Percentiles rank a stretch among this genome's conserved stretches.
phyloP scores from a whole-genome alignment of 2,888 invertebrate genomes.

The Drosophila heteroneura region DNA sequence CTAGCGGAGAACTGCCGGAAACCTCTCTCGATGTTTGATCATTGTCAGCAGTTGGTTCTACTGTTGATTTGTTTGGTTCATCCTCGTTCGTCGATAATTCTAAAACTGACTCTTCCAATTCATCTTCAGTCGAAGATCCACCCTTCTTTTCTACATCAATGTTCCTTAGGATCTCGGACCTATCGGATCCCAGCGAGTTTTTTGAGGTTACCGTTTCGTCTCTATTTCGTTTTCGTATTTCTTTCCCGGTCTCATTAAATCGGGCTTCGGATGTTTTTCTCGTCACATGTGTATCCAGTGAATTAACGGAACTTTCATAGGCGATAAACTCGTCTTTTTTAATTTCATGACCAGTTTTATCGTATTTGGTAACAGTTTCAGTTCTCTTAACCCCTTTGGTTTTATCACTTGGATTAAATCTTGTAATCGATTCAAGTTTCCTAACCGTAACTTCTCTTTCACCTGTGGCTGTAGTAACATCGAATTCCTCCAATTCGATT shows the following conservation, averaged over 20 bases:
- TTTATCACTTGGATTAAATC: neutral
- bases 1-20: neutral
- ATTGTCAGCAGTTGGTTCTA: neutral
- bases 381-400: neutral
- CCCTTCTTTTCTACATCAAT: neutral
- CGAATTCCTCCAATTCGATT: neutral
- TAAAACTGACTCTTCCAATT: neutral
- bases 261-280: neutral
- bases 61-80: neutral
- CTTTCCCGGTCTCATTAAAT: neutral
- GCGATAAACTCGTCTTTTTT: neutral
- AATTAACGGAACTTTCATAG: neutral
- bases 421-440: neutral
- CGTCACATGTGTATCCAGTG: neutral
- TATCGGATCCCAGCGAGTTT: neutral
- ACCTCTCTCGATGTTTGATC: neutral
- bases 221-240: neutral
- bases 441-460: slow-evolving; percentile 3
- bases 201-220: neutral
- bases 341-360: neutral
- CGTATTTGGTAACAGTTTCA: neutral
- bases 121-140: neutral
- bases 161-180: neutral
- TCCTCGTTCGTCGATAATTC: neutral
- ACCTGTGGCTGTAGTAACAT: neutral